Conservation (phyloP, 2,888 invertebrate genomes). For the Odontothrips loti region DNA sequence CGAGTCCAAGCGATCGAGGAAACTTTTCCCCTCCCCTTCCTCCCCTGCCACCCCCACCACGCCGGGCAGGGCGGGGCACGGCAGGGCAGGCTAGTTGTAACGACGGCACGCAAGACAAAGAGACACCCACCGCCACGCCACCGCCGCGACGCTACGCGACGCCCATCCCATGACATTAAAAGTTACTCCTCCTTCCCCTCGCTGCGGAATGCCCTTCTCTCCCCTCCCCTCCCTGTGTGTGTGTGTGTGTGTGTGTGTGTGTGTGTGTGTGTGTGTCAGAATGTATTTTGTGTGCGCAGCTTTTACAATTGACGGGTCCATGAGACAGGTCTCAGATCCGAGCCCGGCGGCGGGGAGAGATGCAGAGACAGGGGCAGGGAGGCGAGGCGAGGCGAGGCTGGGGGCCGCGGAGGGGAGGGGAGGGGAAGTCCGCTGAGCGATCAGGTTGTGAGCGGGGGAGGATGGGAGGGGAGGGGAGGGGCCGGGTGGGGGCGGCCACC, state of each 20-base stretch:
- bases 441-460: slow-evolving; percentile 37
- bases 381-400: slow-evolving; percentile 59
- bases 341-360: slow-evolving; percentile 21
- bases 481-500: slow-evolving; percentile 40
- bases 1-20: background rate
- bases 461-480: slow-evolving; percentile 38
- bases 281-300: slow-evolving; percentile 32
- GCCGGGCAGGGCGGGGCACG: background rate
- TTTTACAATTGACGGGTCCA: slow-evolving; percentile 33
- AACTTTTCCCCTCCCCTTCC: background rate
- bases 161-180: slow-evolving; percentile 8
- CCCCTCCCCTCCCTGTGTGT: background rate
- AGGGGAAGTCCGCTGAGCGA: slow-evolving; percentile 35
- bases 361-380: slow-evolving; percentile 23
- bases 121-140: background rate
- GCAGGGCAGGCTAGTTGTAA: background rate
- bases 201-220: background rate
- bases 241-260: slow-evolving; percentile 16
- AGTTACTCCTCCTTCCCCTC: slow-evolving; percentile 9
- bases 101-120: background rate
- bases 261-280: slow-evolving; percentile 29
- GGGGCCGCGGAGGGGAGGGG: slow-evolving; percentile 64
- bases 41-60: background rate
- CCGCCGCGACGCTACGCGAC: background rate
- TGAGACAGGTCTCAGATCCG: slow-evolving; percentile 27